phyloP scores from a whole-genome alignment of 2,888 invertebrate genomes.

The Sylvicola cinctus region DNA sequence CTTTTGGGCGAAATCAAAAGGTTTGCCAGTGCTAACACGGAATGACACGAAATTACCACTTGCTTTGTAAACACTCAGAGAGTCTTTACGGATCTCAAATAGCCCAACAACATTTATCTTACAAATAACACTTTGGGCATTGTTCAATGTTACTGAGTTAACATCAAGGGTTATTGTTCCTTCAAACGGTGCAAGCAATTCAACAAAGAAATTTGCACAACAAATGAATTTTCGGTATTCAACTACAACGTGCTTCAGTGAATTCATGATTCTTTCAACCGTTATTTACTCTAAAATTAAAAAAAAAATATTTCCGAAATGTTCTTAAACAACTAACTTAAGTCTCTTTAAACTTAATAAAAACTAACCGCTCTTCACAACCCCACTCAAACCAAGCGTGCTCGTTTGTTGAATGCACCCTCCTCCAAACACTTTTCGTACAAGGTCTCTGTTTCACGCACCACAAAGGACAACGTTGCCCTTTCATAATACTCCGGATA shows the following conservation, averaged over 20 bases:
- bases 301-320: too few species aligned
- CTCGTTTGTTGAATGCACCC: too few species aligned
- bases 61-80: conserved; percentile 1
- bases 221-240: conserved; percentile 5
- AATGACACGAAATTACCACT: conserved; percentile 1
- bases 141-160: background rate
- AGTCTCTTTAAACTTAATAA: too few species aligned
- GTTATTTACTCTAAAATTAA: too few species aligned
- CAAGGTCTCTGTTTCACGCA: conserved; percentile 55
- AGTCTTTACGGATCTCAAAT: conserved; percentile 1
- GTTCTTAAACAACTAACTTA: too few species aligned
- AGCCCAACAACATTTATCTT: background rate
- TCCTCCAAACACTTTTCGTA: conserved; percentile 31
- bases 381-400: too few species aligned
- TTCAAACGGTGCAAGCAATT: conserved; percentile 1
- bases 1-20: too few species aligned
- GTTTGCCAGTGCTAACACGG: conserved; percentile 2
- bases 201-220: conserved; percentile 5
- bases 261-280: conserved; percentile 2
- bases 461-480: conserved; percentile 58
- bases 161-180: background rate
- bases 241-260: conserved; percentile 2
- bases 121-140: background rate
- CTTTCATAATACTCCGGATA: conserved; percentile 65
- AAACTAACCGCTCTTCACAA: too few species aligned